These are phyloP conservation scores for Caenorhabditis tropicalis DNA, from an alignment of 1,140 invertebrate species.

Conservation along the genomic window DNA sequence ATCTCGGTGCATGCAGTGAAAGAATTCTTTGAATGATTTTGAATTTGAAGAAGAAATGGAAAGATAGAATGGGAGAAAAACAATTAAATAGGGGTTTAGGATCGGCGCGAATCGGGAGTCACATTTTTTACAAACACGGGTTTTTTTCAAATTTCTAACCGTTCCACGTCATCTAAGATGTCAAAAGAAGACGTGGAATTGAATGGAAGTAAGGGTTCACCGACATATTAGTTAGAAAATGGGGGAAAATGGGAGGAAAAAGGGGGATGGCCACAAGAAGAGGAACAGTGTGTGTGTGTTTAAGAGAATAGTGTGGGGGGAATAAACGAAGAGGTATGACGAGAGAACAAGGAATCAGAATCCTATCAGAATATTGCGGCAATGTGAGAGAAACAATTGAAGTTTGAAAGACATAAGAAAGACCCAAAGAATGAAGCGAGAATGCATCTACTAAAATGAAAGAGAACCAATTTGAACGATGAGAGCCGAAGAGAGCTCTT, in stretches of 20 bases:
- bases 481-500: neutral
- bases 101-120: conserved; percentile 41
- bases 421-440: neutral
- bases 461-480: neutral
- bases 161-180: conserved; percentile 10
- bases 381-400: conserved; percentile 15
- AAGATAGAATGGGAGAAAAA: neutral
- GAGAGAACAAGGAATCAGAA: conserved; percentile 4
- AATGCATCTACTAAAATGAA: conserved; percentile 41
- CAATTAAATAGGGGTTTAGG: neutral
- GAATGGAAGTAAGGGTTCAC: neutral
- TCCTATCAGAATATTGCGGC: conserved; percentile 38
- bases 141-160: neutral
- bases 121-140: conserved; percentile 44
- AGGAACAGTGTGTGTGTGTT: neutral
- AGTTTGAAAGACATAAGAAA: conserved; percentile 15
- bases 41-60: neutral
- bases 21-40: conserved; percentile 43
- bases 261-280: conserved; percentile 12
- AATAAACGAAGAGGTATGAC: neutral
- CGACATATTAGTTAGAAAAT: conserved; percentile 25
- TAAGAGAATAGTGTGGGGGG: neutral
- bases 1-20: conserved; percentile 44
- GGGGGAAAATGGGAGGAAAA: neutral
- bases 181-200: neutral